phyloP scores from a whole-genome alignment of 2,113 vertebrate genomes.

The Caranx melampygus region DNA sequence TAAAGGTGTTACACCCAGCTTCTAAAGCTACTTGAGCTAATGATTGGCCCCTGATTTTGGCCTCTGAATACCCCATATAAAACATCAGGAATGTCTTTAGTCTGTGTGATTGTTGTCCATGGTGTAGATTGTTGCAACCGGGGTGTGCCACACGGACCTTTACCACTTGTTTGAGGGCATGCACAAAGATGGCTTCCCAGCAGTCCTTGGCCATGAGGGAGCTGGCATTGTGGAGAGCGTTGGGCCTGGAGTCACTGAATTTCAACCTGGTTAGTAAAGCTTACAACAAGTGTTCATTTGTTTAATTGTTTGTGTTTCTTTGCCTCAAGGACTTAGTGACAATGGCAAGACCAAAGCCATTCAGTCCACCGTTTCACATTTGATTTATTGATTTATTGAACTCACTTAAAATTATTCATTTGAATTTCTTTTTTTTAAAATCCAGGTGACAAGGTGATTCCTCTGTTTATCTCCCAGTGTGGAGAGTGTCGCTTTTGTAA shows the following conservation, averaged over 20 bases:
- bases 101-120: background rate
- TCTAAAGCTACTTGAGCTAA: too few relatives aligned
- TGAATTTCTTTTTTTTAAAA: background rate
- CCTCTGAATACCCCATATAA: background rate
- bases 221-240: slow-evolving; percentile 89
- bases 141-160: slow-evolving; percentile 87
- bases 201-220: slow-evolving; percentile 89
- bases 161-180: slow-evolving; percentile 81
- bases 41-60: too few relatives aligned
- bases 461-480: slow-evolving; percentile 86
- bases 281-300: background rate
- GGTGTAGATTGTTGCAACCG: slow-evolving; percentile 86
- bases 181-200: slow-evolving; percentile 81
- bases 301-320: background rate
- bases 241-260: slow-evolving; percentile 86
- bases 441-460: slow-evolving; percentile 90
- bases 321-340: background rate
- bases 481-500: slow-evolving; percentile 85
- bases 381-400: background rate
- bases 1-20: too few relatives aligned
- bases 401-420: background rate
- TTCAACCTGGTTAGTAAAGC: slow-evolving; percentile 82
- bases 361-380: background rate
- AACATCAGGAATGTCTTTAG: background rate
- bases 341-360: background rate